A percentile compares a stretch with the other conserved stretches of the same genome.
These are phyloP conservation scores for Epistrophe eligans DNA, from an alignment of 2,888 invertebrate species.

Conservation along the genomic window DNA sequence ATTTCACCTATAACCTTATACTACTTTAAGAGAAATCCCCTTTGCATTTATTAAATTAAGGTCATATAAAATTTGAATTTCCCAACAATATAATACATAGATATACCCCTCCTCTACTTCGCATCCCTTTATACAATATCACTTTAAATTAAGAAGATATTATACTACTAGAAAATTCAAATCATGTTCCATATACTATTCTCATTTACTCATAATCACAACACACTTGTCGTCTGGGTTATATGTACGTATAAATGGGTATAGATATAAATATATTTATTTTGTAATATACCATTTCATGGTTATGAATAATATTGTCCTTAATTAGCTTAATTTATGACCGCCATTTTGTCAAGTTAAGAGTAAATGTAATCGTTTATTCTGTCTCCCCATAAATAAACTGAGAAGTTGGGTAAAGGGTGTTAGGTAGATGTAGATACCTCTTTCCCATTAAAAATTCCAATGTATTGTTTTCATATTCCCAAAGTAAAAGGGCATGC, in stretches of 20 bases:
- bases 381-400: background rate
- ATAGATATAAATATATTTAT: background rate
- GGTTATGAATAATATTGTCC: slow-evolving; percentile 74
- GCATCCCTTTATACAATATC: background rate
- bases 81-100: background rate
- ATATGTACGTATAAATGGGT: background rate
- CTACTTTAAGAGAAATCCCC: background rate
- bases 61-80: background rate
- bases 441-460: slow-evolving; percentile 9
- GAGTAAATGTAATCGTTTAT: slow-evolving; percentile 37
- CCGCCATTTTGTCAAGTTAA: slow-evolving; percentile 71
- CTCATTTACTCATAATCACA: slow-evolving; percentile 62
- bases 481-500: slow-evolving; percentile 30
- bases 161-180: slow-evolving; percentile 56
- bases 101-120: background rate
- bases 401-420: too few species aligned
- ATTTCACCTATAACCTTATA: background rate
- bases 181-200: slow-evolving; percentile 57
- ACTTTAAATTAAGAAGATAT: slow-evolving; percentile 35
- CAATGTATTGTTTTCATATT: slow-evolving; percentile 53
- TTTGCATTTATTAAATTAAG: slow-evolving; percentile 20
- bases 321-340: slow-evolving; percentile 74
- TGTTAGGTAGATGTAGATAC: background rate
- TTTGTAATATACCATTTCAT: slow-evolving; percentile 60
- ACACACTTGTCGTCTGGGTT: slow-evolving; percentile 34